Evolutionary conservation across 1,140 invertebrate genomes (phyloP), one percentile per base, ranked within the genome.

Genomic region (Lordiphosa stackelbergi): DNA sequence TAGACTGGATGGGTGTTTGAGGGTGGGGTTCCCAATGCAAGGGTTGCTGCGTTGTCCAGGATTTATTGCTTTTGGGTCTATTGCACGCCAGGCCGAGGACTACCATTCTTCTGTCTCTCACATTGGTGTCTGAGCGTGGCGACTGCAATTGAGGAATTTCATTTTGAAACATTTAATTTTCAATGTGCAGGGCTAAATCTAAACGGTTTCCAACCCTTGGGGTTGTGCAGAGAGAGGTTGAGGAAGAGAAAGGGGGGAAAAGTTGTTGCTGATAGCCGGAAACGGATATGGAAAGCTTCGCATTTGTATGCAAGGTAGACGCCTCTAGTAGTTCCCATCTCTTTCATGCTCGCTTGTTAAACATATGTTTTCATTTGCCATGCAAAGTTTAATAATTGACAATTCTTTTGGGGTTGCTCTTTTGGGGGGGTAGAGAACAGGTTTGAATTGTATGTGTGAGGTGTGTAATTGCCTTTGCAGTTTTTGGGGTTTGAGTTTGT

Each of bases 281-380:
- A 83, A 83, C 71, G 75, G 75, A 81, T 81, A 83, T 77, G 77
- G 64, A 68, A 68, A 41, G 59, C 64, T 58, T 69, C 53, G 38
- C 43, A 46, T 28, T 46, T 46, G 7, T 28, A 28, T 12, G 11
- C 24, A 31, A 31, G 28, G 28, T 31, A 31, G 28, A 31, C 7
- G 7, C 3, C 37, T 16, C 56, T 24, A 3, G 4, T 10, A 4
- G 19, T 36, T 8, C n/a, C 53, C n/a, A 43, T 34, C 28, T 5
- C 35, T 31, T 41, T 10, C 36, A 48, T 47, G 54, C 38, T 37
- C 57, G 58, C 75, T 81, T 81, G 75, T 81, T 75, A 61, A 81
- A 81, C 75, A 81, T 81, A 81, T 81, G 75, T 81, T 81, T 81
- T 81, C 75, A 81, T 83, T 81, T 81, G 75, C 77, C 75, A 79